Conservation (phyloP, 2,888 invertebrate genomes). For the Cephus sareptanus region DNA sequence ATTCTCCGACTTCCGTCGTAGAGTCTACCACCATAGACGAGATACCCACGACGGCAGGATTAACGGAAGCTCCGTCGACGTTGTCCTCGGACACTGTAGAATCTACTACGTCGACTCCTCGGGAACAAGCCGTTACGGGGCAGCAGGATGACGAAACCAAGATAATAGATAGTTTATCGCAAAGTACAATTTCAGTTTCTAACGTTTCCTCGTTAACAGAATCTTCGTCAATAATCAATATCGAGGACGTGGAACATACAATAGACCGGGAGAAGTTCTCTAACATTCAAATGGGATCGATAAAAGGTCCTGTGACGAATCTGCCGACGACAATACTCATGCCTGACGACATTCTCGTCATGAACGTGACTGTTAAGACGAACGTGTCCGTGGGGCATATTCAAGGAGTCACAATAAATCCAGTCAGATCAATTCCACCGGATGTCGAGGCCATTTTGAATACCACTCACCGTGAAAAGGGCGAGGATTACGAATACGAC, state of each 20-base stretch:
- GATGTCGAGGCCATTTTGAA: constrained; percentile 68
- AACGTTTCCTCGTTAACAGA: constrained; percentile 7
- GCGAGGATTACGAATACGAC: constrained; percentile 76
- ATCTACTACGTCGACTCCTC: not conserved
- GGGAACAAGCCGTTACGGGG: not conserved
- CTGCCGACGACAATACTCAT: constrained; percentile 53
- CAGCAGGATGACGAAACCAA: constrained; percentile 11
- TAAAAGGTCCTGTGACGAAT: constrained; percentile 38
- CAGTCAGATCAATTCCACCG: constrained; percentile 59
- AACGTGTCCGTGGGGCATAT: constrained; percentile 65
- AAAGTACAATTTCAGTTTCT: constrained; percentile 13
- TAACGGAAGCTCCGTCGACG: constrained; percentile 14
- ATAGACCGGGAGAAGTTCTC: not conserved
- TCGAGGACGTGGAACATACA: not conserved
- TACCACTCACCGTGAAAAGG: constrained; percentile 68
- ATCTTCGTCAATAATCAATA: constrained; percentile 5
- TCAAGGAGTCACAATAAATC: constrained; percentile 66
- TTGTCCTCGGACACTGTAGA: not conserved
- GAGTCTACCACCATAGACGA: constrained; percentile 23
- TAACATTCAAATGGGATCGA: constrained; percentile 14
- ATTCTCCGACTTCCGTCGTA: constrained; percentile 9
- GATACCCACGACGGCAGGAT: constrained; percentile 23
- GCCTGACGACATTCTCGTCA: constrained; percentile 70
- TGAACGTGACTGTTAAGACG: constrained; percentile 70
- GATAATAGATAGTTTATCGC: not conserved